Evolutionary conservation across 2,797 vertebrate genomes (phyloP).

Genomic region (Mormyrus hasselquistii): DNA sequence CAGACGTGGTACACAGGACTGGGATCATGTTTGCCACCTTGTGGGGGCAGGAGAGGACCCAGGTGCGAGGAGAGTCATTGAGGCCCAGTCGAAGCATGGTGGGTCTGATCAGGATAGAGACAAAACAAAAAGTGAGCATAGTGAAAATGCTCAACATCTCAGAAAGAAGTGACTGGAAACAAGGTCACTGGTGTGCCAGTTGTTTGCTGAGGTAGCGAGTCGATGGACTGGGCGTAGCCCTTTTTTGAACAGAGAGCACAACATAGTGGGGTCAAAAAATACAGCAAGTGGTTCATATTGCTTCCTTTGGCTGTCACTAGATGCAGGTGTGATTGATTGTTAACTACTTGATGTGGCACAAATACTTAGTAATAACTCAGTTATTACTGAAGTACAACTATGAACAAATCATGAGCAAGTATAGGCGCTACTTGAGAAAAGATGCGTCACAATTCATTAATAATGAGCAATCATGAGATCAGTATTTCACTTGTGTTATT

Average conservation of each 20-base stretch:
- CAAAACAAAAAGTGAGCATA: not conserved
- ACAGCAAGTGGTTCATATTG: not conserved
- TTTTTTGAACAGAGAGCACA: not conserved
- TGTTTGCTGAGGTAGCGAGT: not conserved
- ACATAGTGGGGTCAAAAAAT: not conserved
- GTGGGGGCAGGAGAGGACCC: not conserved
- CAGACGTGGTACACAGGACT: not conserved
- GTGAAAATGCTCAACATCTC: not conserved
- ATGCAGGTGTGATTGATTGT: not conserved
- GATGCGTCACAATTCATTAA: not conserved
- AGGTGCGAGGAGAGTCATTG: not conserved
- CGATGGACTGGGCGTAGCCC: not conserved
- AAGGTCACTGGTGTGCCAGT: not conserved
- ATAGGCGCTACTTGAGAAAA: too few relatives aligned
- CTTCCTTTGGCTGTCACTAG: not conserved
- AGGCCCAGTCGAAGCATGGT: not conserved
- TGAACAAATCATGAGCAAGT: not conserved
- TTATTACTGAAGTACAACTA: not conserved
- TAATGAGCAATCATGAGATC: not conserved
- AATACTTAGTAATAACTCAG: not conserved
- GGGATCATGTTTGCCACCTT: not conserved
- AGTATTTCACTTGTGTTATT: not conserved
- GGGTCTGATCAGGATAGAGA: not conserved
- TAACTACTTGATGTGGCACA: not conserved
- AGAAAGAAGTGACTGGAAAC: not conserved